Conservation (phyloP, 2,797 vertebrate genomes). For the Myotis pilosus region DNA sequence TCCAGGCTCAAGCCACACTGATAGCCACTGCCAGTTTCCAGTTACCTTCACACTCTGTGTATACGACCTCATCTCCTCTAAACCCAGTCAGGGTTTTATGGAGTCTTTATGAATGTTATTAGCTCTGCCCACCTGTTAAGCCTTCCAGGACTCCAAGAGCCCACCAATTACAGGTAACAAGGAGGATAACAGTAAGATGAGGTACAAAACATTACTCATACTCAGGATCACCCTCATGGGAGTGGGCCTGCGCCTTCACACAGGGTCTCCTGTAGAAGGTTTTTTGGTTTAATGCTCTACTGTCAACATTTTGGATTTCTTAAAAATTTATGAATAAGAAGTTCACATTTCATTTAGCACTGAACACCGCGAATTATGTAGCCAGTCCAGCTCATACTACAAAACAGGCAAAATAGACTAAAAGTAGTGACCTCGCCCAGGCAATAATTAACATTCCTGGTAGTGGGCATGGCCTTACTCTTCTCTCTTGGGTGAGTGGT, state of each 20-base stretch:
- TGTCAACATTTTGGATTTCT: neutral
- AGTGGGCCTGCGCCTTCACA: neutral
- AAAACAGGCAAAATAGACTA: neutral
- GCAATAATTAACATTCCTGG: neutral
- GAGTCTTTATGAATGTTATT: neutral
- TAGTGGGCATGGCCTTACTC: neutral
- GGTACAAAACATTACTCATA: neutral
- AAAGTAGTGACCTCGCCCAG: neutral
- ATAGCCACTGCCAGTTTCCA: neutral
- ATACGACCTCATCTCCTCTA: neutral
- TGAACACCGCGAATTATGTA: neutral
- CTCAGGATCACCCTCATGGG: neutral
- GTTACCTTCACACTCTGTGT: neutral
- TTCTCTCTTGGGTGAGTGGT: neutral
- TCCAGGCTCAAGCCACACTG: neutral
- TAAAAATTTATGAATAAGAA: neutral
- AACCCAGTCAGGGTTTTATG: neutral
- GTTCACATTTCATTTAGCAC: neutral
- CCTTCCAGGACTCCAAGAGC: neutral
- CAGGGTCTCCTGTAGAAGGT: neutral
- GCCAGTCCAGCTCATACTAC: neutral
- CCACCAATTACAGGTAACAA: neutral
- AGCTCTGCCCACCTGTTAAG: neutral
- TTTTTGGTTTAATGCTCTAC: neutral
- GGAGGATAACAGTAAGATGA: neutral